These are phyloP conservation scores for Hirtodrosophila duncani DNA, from an alignment of 2,888 invertebrate genomes.

Conservation along the genomic window DNA sequence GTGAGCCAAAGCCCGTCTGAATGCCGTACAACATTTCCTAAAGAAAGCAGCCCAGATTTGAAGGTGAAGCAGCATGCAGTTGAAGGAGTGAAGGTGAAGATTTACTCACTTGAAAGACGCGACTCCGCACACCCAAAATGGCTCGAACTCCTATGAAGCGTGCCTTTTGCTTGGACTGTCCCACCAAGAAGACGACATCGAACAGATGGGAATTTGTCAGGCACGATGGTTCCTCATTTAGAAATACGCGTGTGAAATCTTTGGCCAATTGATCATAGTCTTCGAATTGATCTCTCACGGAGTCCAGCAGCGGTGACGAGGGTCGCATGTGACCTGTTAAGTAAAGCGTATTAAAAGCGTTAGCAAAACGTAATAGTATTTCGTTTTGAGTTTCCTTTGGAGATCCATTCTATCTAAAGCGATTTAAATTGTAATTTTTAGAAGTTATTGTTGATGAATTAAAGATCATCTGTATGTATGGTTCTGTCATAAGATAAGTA, in stretches of 20 bases:
- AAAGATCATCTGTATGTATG: too few species aligned
- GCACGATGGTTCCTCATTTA: conserved; percentile 89
- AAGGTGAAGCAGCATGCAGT: conserved; percentile 38
- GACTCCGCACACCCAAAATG: conserved; percentile 92
- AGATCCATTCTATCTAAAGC: too few species aligned
- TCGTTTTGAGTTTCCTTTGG: too few species aligned
- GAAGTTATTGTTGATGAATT: too few species aligned
- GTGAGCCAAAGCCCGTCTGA: conserved; percentile 94
- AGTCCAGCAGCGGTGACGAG: conserved; percentile 93
- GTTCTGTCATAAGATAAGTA: too few species aligned
- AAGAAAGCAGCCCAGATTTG: conserved; percentile 79
- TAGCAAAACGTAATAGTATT: too few species aligned
- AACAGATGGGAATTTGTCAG: conserved; percentile 89
- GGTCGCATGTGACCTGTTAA: conserved; percentile 91
- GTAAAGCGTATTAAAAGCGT: neutral
- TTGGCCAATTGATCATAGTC: conserved; percentile 95
- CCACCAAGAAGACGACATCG: conserved; percentile 93
- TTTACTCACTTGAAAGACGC: conserved; percentile 80
- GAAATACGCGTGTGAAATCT: conserved; percentile 93
- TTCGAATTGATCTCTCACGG: conserved; percentile 95
- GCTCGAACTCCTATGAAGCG: conserved; percentile 94
- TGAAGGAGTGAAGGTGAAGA: conserved; percentile 61
- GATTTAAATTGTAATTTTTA: too few species aligned
- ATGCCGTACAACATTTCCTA: conserved; percentile 97
- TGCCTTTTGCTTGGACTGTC: conserved; percentile 94